These are phyloP conservation scores for Euplexia lucipara DNA, from an alignment of 2,888 invertebrate genomes.

Conservation along the genomic window DNA sequence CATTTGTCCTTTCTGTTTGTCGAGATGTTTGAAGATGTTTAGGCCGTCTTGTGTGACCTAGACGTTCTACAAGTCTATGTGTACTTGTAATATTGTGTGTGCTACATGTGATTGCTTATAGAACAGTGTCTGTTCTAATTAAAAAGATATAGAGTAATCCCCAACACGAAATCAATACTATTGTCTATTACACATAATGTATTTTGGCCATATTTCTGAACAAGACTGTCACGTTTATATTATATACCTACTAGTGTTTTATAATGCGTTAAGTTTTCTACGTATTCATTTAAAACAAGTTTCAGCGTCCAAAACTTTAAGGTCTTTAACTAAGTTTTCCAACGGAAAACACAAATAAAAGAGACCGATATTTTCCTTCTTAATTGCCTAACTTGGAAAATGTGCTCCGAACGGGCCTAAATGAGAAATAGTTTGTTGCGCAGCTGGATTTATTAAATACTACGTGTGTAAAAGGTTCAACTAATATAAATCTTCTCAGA, in stretches of 20 bases:
- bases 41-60: background rate
- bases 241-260: background rate
- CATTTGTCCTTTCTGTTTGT: conserved; percentile 7
- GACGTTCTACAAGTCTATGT: background rate
- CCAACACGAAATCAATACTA: background rate
- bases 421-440: conserved; percentile 40
- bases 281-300: conserved; percentile 18
- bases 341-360: conserved; percentile 43
- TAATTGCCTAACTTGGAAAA: conserved; percentile 50
- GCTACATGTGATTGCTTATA: background rate
- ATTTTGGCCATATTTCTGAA: background rate
- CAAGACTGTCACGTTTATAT: background rate
- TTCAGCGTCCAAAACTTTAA: conserved; percentile 12
- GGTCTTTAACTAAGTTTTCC: conserved; percentile 35
- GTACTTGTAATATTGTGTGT: no score
- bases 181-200: no score
- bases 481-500: no score
- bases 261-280: conserved; percentile 6
- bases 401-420: conserved; percentile 10
- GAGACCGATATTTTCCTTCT: conserved; percentile 33
- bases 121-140: background rate
- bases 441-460: conserved; percentile 31
- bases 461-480: conserved; percentile 13
- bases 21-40: conserved; percentile 17
- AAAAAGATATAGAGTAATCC: background rate